phyloP scores from a whole-genome alignment of 2,113 vertebrate species.

The Dipodomys stephensi region DNA sequence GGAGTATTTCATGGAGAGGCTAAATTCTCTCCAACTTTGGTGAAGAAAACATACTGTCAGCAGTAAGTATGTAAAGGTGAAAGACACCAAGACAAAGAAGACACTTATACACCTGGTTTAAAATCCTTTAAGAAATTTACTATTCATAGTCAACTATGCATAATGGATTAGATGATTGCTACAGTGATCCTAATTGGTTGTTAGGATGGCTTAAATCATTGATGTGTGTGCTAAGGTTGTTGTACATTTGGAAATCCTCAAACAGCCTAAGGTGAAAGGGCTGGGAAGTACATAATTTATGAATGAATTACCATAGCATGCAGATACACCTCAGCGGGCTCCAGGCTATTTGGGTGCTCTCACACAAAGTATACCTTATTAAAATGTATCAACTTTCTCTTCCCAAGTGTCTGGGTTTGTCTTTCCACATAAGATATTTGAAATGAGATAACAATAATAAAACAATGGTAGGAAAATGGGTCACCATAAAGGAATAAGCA shows the following conservation, averaged over 20 bases:
- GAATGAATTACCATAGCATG: slow-evolving; percentile 69
- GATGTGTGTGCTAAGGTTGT: slow-evolving; percentile 36
- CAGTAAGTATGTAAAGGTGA: slow-evolving; percentile 38
- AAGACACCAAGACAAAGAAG: slow-evolving; percentile 10
- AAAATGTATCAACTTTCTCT: slow-evolving; percentile 63
- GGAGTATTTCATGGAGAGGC: background rate
- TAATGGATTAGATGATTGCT: slow-evolving; percentile 34
- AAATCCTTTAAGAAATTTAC: background rate
- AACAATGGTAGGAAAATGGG: background rate
- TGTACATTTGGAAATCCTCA: slow-evolving; percentile 38
- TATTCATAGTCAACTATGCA: slow-evolving; percentile 15
- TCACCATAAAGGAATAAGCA: background rate
- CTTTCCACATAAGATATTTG: slow-evolving; percentile 26
- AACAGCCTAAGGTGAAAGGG: slow-evolving; percentile 67
- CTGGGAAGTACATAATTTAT: slow-evolving; percentile 69
- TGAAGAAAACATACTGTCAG: slow-evolving; percentile 4
- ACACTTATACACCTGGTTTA: background rate
- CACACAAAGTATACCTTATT: slow-evolving; percentile 40
- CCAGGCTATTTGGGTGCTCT: slow-evolving; percentile 54
- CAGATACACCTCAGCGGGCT: slow-evolving; percentile 49
- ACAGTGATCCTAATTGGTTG: slow-evolving; percentile 45
- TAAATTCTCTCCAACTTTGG: background rate
- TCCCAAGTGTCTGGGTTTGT: background rate
- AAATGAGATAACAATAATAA: slow-evolving; percentile 25
- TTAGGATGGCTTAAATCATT: slow-evolving; percentile 13